A percentile compares a stretch with the other conserved stretches of the same genome.
Evolutionary conservation across 2,888 invertebrate species (phyloP).

Genomic region (Pseudoips prasinana): DNA sequence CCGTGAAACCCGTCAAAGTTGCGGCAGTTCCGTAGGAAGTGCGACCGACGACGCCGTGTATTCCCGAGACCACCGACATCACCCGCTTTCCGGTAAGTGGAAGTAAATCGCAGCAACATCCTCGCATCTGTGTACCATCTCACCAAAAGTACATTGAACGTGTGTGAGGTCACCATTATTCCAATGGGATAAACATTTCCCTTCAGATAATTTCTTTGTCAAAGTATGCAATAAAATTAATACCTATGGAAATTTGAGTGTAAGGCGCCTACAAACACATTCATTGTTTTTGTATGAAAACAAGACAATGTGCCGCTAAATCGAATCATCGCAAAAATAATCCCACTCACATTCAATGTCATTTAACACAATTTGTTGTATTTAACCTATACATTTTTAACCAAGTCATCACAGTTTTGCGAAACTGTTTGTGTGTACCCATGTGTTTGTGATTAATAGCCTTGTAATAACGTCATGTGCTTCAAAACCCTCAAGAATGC

Average conservation of each 20-base stretch:
- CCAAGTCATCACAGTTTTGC: constrained; percentile 17
- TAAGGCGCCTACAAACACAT: too few relatives aligned
- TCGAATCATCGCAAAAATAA: too few relatives aligned
- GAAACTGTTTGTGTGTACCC: constrained; percentile 11
- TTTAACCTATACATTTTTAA: constrained; percentile 27
- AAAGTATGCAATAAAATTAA: too few relatives aligned
- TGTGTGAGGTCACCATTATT: too few relatives aligned
- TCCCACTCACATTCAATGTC: too few relatives aligned
- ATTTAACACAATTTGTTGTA: constrained; percentile 21
- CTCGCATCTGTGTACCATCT: too few relatives aligned
- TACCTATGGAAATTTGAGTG: too few relatives aligned
- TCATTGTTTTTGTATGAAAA: too few relatives aligned
- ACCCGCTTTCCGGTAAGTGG: constrained; percentile 62
- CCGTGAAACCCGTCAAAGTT: constrained; percentile 70
- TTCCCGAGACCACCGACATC: constrained; percentile 64
- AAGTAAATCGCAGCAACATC: too few relatives aligned
- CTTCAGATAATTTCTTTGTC: too few relatives aligned
- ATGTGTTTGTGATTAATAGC: constrained; percentile 32
- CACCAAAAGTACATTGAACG: constrained; percentile 14
- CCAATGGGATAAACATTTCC: too few relatives aligned
- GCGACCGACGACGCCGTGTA: constrained; percentile 69
- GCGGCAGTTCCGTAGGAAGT: constrained; percentile 73
- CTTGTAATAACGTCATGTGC: constrained; percentile 20
- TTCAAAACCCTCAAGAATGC: constrained; percentile 8
- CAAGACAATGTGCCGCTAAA: too few relatives aligned